phyloP scores from a whole-genome alignment of 1,140 invertebrate species.

The Panagrolaimus sp. region DNA sequence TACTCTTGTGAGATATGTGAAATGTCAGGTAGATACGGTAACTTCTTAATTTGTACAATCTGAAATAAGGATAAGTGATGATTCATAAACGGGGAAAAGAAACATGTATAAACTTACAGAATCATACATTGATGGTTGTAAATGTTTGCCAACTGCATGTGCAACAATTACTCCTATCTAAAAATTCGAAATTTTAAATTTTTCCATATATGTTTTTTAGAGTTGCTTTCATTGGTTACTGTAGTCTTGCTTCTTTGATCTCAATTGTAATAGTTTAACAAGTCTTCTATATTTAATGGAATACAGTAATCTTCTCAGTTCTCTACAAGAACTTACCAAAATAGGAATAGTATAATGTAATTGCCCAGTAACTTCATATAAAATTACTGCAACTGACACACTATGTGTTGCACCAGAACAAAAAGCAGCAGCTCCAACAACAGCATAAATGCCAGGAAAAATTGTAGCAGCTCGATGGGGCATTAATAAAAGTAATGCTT shows the following conservation, averaged over 20 bases:
- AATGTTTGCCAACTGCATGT: slow-evolving; percentile 79
- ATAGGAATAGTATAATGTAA: slow-evolving; percentile 90
- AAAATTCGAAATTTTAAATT: slow-evolving; percentile 15
- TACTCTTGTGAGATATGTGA: slow-evolving; percentile 8
- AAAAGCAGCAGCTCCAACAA: slow-evolving; percentile 10
- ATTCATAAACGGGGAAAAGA: too few relatives aligned
- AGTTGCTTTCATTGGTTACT: too few relatives aligned
- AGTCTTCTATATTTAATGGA: too few relatives aligned
- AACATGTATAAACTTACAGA: slow-evolving; percentile 66
- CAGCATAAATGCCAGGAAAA: neutral
- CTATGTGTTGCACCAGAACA: slow-evolving; percentile 74
- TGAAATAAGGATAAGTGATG: too few relatives aligned
- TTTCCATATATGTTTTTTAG: too few relatives aligned
- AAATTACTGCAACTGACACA: slow-evolving; percentile 89
- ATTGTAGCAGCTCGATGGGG: neutral
- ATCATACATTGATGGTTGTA: slow-evolving; percentile 92
- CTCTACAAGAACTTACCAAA: slow-evolving; percentile 66
- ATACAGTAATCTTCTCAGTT: too few relatives aligned
- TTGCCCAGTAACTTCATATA: slow-evolving; percentile 94
- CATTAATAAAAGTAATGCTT: neutral
- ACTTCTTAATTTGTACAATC: slow-evolving; percentile 77
- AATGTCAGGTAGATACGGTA: slow-evolving; percentile 76
- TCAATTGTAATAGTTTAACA: too few relatives aligned
- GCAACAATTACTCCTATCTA: slow-evolving; percentile 75
- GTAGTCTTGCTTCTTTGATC: too few relatives aligned